Evolutionary conservation across 1,140 invertebrate genomes (phyloP).

Genomic region (Bombus consobrinus): DNA sequence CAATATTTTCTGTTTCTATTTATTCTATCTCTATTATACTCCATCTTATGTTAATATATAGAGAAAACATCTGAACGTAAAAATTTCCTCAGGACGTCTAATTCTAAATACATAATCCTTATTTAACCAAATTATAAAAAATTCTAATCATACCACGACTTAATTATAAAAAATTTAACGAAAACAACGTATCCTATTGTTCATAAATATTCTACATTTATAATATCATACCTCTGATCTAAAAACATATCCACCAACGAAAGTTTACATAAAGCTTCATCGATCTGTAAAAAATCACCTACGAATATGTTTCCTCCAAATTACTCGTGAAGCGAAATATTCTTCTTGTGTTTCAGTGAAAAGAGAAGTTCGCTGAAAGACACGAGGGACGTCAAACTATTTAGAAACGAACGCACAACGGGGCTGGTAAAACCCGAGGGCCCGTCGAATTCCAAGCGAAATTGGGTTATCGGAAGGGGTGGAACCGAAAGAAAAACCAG

Average conservation of each 20-base stretch:
- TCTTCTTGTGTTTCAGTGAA: background rate
- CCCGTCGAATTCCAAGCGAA: background rate
- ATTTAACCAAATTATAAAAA: background rate
- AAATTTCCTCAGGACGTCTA: background rate
- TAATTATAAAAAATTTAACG: background rate
- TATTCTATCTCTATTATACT: no score
- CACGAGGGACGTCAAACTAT: background rate
- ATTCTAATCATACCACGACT: background rate
- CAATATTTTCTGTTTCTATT: no score
- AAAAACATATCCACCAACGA: no score
- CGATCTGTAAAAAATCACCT: background rate
- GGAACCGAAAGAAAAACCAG: background rate
- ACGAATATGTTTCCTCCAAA: background rate
- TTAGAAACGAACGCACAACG: background rate
- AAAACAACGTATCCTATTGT: no score
- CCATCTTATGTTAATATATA: background rate
- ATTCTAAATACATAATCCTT: background rate
- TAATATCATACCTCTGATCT: background rate
- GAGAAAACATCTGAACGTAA: background rate
- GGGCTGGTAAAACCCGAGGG: background rate
- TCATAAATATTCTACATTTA: background rate
- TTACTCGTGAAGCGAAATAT: background rate
- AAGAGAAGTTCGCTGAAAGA: background rate
- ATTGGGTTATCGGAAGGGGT: background rate
- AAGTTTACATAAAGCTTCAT: no score